phyloP scores from a whole-genome alignment of 1,140 invertebrate genomes.

The Drusus annulatus region DNA sequence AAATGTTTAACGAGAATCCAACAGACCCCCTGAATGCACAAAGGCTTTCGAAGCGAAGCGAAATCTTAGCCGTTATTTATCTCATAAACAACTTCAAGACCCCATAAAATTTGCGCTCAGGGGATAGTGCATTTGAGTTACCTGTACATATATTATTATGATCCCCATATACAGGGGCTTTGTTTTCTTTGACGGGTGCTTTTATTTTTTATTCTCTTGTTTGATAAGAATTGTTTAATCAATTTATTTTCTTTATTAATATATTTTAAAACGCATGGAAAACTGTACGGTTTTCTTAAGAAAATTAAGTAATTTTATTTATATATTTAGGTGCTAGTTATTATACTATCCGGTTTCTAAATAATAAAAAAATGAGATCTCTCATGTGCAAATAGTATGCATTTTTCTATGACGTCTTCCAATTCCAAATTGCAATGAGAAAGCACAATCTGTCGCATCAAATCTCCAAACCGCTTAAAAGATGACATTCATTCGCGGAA shows the following conservation, averaged over 20 bases:
- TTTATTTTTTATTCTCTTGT: too few relatives aligned
- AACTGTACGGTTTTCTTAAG: too few relatives aligned
- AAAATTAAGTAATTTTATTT: too few relatives aligned
- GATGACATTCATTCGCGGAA: conserved; percentile 7
- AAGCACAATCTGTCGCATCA: neutral
- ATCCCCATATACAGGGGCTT: neutral
- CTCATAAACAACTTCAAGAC: conserved; percentile 53
- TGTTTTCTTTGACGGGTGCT: neutral
- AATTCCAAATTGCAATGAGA: neutral
- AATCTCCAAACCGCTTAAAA: neutral
- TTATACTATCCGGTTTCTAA: too few relatives aligned
- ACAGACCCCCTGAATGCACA: conserved; percentile 33
- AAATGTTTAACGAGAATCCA: conserved; percentile 50
- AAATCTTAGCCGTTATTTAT: conserved; percentile 51
- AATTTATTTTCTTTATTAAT: too few relatives aligned
- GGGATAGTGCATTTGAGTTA: conserved; percentile 48
- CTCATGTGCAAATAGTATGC: too few relatives aligned
- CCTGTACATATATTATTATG: conserved; percentile 13
- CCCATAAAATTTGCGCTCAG: conserved; percentile 47
- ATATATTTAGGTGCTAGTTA: too few relatives aligned
- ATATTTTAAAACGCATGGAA: too few relatives aligned
- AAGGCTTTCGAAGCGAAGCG: conserved; percentile 12
- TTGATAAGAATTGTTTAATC: too few relatives aligned
- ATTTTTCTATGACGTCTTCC: too few relatives aligned
- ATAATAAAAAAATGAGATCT: too few relatives aligned